Evolutionary conservation across 2,113 vertebrate genomes (phyloP), one percentile per base, ranked within the genome.

Genomic region (Cyprinus carpio): DNA sequence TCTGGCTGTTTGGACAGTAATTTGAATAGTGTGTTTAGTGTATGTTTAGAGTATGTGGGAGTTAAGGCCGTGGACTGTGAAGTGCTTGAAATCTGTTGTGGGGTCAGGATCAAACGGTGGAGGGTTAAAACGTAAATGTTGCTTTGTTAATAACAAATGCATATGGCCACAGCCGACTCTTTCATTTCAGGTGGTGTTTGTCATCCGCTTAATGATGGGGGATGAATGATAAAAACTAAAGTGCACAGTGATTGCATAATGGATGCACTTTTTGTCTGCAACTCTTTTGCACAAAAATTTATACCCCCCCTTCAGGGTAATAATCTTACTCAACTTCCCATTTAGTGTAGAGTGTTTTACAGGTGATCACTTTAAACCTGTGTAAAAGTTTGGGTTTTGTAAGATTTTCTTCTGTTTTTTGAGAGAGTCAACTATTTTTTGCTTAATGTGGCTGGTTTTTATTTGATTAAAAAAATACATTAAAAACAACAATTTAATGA

Each of bases 131-230:
- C n/a, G n/a, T 37, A 37, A 4, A 37, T 34, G 58, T 78, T 34
- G 60, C 31, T 72, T 78, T 79, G 74, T 46, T 83, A 84, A 88
- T 81, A 72, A 76, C 31, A 86, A 72, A 60, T 12, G 43, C 75
- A 83, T 67, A 78, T 67, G 56, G 54, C 67, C 75, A 82, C 46
- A 67, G n/a, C 1, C 2, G 37, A 51, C 18, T 64, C 31, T 81
- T 75, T 88, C 8, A 75, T 86, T 69, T 86, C 56, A 81, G 67
- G 60, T 86, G 85, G 25, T 75, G 15, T 85, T 76, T 85, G 23
- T 40, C 60, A 23, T 56, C 7, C 58, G 18, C 16, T 56, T 83
- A 80, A 75, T 67, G 71, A 12, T 29, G 31, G 75, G 13, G 31
- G n/a, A n/a, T n/a, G n/a, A n/a, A n/a, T 85, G 74, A 72, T 82